Evolutionary conservation across 2,797 vertebrate species (phyloP).

Genomic region (Triplophysa bombifrons): DNA sequence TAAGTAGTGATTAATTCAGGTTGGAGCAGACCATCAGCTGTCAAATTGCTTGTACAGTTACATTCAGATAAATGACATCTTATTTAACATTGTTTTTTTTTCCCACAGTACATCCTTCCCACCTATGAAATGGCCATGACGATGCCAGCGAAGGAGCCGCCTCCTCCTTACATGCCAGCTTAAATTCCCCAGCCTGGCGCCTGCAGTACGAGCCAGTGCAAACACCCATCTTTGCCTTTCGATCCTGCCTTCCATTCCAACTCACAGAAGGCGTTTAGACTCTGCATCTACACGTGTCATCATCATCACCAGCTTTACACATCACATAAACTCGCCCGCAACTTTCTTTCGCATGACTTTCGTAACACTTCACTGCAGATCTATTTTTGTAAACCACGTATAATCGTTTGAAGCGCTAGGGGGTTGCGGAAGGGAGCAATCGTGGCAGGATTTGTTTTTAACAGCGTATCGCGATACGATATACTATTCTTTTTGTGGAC

Average conservation of each 20-base stretch:
- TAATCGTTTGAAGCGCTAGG: conserved; percentile 28
- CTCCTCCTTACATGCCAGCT: conserved; percentile 94
- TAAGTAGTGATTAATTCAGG: background rate
- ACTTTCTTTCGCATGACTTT: conserved; percentile 59
- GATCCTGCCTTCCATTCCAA: conserved; percentile 75
- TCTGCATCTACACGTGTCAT: conserved; percentile 32
- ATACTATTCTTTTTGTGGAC: conserved; percentile 26
- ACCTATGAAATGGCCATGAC: conserved; percentile 99
- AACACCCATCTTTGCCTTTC: conserved; percentile 73
- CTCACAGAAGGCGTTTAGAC: conserved; percentile 55
- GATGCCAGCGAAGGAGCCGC: conserved; percentile 97
- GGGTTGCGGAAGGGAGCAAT: conserved; percentile 16
- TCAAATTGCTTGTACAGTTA: background rate
- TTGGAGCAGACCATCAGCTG: too few relatives aligned
- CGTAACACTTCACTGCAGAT: conserved; percentile 54
- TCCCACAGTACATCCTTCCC: conserved; percentile 89
- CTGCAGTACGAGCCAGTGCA: conserved; percentile 63
- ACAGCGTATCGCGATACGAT: conserved; percentile 31
- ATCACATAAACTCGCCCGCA: conserved; percentile 53
- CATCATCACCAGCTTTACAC: conserved; percentile 46
- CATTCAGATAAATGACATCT: background rate
- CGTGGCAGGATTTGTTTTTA: conserved; percentile 28
- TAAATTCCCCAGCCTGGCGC: conserved; percentile 73
- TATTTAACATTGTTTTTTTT: conserved; percentile 18
- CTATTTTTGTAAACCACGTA: conserved; percentile 59